Evolutionary conservation across 2,113 vertebrate species (phyloP), one percentile per base, ranked within the genome.

Genomic region (Cephalopterus ornatus): DNA sequence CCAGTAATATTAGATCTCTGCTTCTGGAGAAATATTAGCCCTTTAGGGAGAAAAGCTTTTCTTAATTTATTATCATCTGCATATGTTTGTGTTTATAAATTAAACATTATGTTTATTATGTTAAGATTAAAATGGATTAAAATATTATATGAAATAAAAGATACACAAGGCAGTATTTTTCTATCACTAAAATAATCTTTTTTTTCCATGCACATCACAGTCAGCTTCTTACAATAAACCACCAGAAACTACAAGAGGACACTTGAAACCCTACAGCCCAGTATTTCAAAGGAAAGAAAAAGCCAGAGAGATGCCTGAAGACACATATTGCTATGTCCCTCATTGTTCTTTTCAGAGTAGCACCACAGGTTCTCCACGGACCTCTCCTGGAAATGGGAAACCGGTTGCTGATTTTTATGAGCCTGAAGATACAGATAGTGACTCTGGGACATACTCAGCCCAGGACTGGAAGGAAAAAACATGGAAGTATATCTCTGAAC

Each of bases 231-330:
- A 23, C 52, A 88, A 68, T 58, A 84, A 75, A 41, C 23, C 81
- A 67, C 66, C 61, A 17, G 95, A 96, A 82, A 58, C 35, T 79
- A 78, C 75, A 30, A 93, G 79, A 93, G 89, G n/a, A 49, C 84
- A 90, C 88, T 92, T 75, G 74, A 95, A 80, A 52, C 28, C 82
- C 32, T 91, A 74, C 28, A 96, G 63, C 71, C 80, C 96, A 50
- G 78, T 80, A 91, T 96, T 97, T 62, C 74, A 89, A 85, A 94
- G 89, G 41, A 96, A 92, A 76, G 79, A 91, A 73, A 86, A 77
- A 85, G 59, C 22, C 88, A 81, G 52, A 58, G 96, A 94, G 26
- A 16, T 30, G 26, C 32, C 53, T 53, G 85, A 61, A 44, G 92
- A 92, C 41, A 68, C 95, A 6, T 21, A 61, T n/a, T 27, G 42